These are phyloP conservation scores for Pemphredon lugubris DNA, from an alignment of 2,888 invertebrate genomes.

Conservation along the genomic window DNA sequence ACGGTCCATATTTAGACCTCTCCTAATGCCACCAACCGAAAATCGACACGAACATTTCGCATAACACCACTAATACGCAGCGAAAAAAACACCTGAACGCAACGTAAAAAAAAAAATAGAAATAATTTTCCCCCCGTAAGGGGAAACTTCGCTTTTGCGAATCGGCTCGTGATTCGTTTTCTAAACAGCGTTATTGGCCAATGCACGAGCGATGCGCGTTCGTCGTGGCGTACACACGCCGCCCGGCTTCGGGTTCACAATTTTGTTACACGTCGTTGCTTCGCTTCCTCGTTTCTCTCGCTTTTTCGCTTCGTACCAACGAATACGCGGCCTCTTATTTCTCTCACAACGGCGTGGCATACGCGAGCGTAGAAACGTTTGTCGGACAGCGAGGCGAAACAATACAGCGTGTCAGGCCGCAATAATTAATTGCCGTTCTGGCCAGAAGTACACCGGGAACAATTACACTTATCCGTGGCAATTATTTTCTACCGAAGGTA, in stretches of 20 bases:
- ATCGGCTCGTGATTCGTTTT: no score
- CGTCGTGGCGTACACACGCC: not conserved
- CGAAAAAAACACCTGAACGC: no score
- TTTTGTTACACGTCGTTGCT: constrained; percentile 62
- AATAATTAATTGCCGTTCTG: constrained; percentile 52
- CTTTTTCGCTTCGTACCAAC: constrained; percentile 43
- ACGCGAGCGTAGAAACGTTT: constrained; percentile 26
- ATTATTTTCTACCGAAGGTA: constrained; percentile 30
- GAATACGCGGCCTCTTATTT: constrained; percentile 41
- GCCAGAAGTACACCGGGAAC: constrained; percentile 17
- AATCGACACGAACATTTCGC: no score
- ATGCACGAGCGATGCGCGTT: not conserved
- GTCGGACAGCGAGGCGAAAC: constrained; percentile 40
- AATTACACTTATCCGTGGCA: constrained; percentile 33
- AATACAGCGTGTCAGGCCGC: constrained; percentile 47
- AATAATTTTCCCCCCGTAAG: not conserved
- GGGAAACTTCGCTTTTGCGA: not conserved
- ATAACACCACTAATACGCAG: no score
- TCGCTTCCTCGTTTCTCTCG: constrained; percentile 63
- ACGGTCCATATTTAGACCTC: no score
- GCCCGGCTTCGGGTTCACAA: constrained; percentile 37
- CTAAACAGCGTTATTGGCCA: not conserved
- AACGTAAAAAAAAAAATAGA: not conserved
- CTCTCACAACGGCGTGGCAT: constrained; percentile 15
- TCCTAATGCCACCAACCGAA: no score